phyloP scores from a whole-genome alignment of 2,888 invertebrate species.

The Sphaeridia pumilis region DNA sequence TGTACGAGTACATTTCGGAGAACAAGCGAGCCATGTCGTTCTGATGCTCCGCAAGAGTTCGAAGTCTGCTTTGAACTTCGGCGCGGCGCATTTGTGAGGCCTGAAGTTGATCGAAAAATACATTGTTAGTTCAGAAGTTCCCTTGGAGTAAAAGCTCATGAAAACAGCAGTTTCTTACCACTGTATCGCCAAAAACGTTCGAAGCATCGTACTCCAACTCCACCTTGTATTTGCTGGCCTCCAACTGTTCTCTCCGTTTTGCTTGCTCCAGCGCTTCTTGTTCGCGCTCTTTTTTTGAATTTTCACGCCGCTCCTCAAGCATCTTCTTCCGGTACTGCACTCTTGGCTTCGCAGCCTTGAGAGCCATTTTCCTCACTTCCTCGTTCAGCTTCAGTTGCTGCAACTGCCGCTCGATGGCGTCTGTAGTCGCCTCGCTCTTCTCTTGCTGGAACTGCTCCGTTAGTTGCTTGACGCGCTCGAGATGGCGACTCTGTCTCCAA shows the following conservation, averaged over 20 bases:
- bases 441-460: not conserved
- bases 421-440: not conserved
- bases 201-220: constrained; percentile 27
- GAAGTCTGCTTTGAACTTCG: constrained; percentile 11
- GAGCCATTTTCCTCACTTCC: constrained; percentile 8
- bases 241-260: constrained; percentile 12
- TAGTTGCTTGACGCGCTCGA: not conserved
- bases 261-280: constrained; percentile 3
- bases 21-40: constrained; percentile 26
- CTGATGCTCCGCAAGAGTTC: constrained; percentile 7
- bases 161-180: constrained; percentile 14
- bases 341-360: constrained; percentile 11
- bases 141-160: not conserved
- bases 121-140: not conserved
- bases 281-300: constrained; percentile 9
- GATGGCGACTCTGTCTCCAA: constrained; percentile 1
- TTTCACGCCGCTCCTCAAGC: constrained; percentile 13
- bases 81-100: constrained; percentile 23
- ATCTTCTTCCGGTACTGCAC: constrained; percentile 20
- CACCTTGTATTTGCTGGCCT: constrained; percentile 26
- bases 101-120: constrained; percentile 8
- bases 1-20: constrained; percentile 31
- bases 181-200: constrained; percentile 28
- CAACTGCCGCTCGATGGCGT: not conserved
- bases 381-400: not conserved